phyloP scores from a whole-genome alignment of 2,113 vertebrate species.

The Vulpes ferrilata region DNA sequence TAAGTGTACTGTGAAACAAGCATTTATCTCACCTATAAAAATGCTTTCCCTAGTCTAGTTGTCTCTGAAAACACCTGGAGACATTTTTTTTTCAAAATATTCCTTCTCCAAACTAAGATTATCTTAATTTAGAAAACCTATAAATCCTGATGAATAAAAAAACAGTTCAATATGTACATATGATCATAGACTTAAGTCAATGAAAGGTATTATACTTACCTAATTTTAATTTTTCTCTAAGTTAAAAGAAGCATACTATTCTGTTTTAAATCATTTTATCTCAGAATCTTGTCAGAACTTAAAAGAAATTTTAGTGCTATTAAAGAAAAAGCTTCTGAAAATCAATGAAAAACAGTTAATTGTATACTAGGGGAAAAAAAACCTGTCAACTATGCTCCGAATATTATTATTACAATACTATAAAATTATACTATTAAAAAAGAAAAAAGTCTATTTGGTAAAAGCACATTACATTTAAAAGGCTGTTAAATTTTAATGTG shows the following conservation, averaged over 20 bases:
- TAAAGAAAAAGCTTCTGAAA: slow-evolving; percentile 32
- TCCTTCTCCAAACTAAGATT: not conserved
- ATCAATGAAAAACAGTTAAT: slow-evolving; percentile 33
- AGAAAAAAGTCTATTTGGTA: slow-evolving; percentile 49
- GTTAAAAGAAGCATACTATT: slow-evolving; percentile 12
- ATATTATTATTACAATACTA: slow-evolving; percentile 14
- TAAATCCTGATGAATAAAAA: slow-evolving; percentile 56
- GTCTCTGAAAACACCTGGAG: slow-evolving; percentile 1
- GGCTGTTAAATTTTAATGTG: slow-evolving; percentile 80
- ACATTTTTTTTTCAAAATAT: slow-evolving; percentile 34
- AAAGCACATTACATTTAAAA: slow-evolving; percentile 73
- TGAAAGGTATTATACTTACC: slow-evolving; percentile 35
- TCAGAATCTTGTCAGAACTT: slow-evolving; percentile 45
- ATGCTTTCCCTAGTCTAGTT: not conserved
- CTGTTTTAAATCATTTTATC: slow-evolving; percentile 48
- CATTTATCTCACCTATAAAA: not conserved
- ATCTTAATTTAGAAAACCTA: slow-evolving; percentile 49
- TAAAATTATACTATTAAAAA: slow-evolving; percentile 58
- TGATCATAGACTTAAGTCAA: not conserved
- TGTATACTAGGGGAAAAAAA: not conserved
- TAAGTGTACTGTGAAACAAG: slow-evolving; percentile 1
- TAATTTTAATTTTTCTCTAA: slow-evolving; percentile 49
- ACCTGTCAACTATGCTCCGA: slow-evolving; percentile 24
- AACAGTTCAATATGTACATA: not conserved
- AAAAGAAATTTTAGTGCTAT: slow-evolving; percentile 29